A percentile compares a stretch with the other conserved stretches of the same genome.
phyloP scores from a whole-genome alignment of 2,888 invertebrate genomes.

The Noctua janthe region DNA sequence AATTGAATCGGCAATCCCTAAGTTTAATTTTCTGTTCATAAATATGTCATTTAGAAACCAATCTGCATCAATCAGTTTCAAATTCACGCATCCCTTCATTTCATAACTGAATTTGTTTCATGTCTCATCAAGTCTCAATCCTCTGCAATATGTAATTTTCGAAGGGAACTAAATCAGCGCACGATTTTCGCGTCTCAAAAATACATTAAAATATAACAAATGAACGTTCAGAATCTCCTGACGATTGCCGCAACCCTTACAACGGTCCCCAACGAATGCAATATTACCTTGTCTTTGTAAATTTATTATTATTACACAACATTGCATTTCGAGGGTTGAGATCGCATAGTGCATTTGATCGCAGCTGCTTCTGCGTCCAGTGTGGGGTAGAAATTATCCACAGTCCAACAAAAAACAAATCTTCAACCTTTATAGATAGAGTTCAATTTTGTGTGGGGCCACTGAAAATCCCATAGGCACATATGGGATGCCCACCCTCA shows the following conservation, averaged over 20 bases:
- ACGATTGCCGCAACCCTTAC: constrained; percentile 85
- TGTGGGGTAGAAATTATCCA: constrained; percentile 69
- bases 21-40: constrained; percentile 38
- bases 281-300: constrained; percentile 86
- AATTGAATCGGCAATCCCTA: not conserved
- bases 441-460: constrained; percentile 62
- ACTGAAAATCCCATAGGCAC: constrained; percentile 82
- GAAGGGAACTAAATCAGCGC: constrained; percentile 50
- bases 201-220: constrained; percentile 70
- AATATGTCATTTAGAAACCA: constrained; percentile 43
- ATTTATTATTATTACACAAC: constrained; percentile 89
- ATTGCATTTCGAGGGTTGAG: constrained; percentile 85
- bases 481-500: constrained; percentile 87
- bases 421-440: constrained; percentile 53
- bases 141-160: constrained; percentile 27
- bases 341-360: constrained; percentile 83
- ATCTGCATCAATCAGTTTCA: constrained; percentile 48
- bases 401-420: constrained; percentile 63
- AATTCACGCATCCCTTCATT: constrained; percentile 46
- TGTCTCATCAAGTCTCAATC: constrained; percentile 44
- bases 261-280: constrained; percentile 74
- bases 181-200: constrained; percentile 55
- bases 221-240: constrained; percentile 74
- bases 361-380: constrained; percentile 82
- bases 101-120: constrained; percentile 50